Evolutionary conservation across 30 jellyfish, hydroid and myxozoan genomes (phyloP).

Genomic region (Turritopsis rubra): DNA sequence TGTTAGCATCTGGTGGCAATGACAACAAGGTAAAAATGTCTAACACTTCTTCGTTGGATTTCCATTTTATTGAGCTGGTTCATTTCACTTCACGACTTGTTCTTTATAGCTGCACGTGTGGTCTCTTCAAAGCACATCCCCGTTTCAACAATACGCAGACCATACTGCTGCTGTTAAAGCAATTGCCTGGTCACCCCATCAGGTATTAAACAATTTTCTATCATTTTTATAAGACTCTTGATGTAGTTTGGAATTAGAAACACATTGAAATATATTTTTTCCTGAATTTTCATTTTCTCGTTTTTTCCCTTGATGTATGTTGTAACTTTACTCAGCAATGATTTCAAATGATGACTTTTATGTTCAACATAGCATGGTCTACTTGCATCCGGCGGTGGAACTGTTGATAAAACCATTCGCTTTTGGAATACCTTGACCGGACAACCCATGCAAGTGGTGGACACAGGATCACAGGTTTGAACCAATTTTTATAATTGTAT

Average conservation of each 20-base stretch:
- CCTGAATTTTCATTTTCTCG: too few species aligned
- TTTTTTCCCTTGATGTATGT: too few species aligned
- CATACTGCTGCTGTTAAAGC: slow-evolving; percentile 99
- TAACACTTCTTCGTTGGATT: background rate
- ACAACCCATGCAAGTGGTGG: slow-evolving; percentile 80
- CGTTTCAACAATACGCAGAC: slow-evolving; percentile 83
- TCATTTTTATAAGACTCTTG: too few species aligned
- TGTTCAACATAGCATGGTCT: slow-evolving; percentile 83
- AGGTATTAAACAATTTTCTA: slow-evolving; percentile 58
- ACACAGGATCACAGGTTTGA: slow-evolving; percentile 92
- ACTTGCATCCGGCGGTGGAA: slow-evolving; percentile 96
- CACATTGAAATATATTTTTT: too few species aligned
- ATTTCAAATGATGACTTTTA: too few species aligned
- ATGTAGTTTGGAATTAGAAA: background rate
- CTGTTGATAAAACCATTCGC: slow-evolving; percentile 91
- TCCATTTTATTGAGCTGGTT: background rate
- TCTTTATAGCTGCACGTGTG: slow-evolving; percentile 66
- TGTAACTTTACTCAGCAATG: too few species aligned
- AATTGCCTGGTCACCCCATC: slow-evolving; percentile 98
- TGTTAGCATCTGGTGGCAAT: slow-evolving; percentile 96
- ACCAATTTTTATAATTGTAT: background rate
- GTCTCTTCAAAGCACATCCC: slow-evolving; percentile 69
- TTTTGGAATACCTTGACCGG: slow-evolving; percentile 92
- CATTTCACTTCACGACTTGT: background rate
- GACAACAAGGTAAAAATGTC: slow-evolving; percentile 61